These are phyloP conservation scores for Urechis unicinctus DNA, from an alignment of 2,888 invertebrate genomes.

Conservation along the genomic window DNA sequence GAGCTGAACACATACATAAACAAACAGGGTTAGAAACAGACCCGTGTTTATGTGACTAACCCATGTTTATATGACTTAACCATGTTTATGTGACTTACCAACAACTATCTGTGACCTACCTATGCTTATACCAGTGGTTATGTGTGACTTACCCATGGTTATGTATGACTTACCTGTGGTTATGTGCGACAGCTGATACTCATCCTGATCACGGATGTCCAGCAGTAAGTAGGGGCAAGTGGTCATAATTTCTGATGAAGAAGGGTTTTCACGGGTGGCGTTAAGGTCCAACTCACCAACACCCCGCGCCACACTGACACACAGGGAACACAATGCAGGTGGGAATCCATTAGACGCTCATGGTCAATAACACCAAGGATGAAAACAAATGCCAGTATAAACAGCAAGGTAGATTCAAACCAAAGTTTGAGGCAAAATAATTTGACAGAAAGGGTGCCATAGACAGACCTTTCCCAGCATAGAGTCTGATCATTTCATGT, in stretches of 20 bases:
- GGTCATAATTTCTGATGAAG: conserved; percentile 1
- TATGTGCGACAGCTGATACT: conserved; percentile 48
- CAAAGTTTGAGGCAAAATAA: too few species aligned
- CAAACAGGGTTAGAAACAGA: conserved; percentile 1
- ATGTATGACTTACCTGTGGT: conserved; percentile 44
- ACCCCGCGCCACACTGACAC: conserved; percentile 41
- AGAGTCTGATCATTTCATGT: too few species aligned
- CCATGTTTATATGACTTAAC: too few species aligned
- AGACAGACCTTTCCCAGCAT: too few species aligned
- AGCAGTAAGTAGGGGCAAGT: conserved; percentile 50
- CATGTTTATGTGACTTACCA: neutral
- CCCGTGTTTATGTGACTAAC: too few species aligned
- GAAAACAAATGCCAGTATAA: neutral
- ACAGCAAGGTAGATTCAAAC: too few species aligned
- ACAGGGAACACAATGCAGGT: neutral
- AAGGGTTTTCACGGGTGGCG: conserved; percentile 10
- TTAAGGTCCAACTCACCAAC: conserved; percentile 46
- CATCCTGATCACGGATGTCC: conserved; percentile 50
- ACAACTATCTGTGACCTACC: too few species aligned
- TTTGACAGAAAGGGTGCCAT: too few species aligned
- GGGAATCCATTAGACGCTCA: neutral
- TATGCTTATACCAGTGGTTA: neutral
- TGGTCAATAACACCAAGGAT: neutral
- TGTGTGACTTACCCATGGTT: too few species aligned
- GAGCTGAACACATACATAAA: conserved; percentile 37